phyloP scores from a whole-genome alignment of 2,113 vertebrate species.

The Toxotes chatareus region DNA sequence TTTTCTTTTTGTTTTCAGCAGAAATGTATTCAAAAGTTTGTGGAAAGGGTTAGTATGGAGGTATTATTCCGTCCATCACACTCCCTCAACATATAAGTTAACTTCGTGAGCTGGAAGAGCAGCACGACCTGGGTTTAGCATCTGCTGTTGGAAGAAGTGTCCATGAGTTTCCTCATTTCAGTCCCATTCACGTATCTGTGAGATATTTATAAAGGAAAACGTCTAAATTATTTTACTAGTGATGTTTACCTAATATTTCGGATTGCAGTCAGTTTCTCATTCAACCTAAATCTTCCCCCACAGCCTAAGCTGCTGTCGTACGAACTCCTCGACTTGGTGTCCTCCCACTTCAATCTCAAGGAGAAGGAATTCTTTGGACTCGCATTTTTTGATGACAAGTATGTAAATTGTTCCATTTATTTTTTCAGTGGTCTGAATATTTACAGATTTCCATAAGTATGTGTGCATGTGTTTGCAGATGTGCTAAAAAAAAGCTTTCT shows the following conservation, averaged over 20 bases:
- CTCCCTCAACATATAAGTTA: neutral
- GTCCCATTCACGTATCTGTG: neutral
- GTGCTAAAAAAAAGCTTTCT: slow-evolving; percentile 7
- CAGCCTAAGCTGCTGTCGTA: slow-evolving; percentile 98
- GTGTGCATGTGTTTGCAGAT: neutral
- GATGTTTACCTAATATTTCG: slow-evolving; percentile 2
- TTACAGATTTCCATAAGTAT: neutral
- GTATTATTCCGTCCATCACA: neutral
- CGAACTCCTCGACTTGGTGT: slow-evolving; percentile 97
- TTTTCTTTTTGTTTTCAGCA: too few species aligned
- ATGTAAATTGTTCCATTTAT: slow-evolving; percentile 75
- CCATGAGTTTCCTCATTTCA: neutral
- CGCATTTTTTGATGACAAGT: slow-evolving; percentile 97
- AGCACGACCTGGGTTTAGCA: neutral
- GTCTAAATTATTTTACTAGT: neutral
- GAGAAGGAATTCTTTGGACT: slow-evolving; percentile 99
- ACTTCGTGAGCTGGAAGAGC: neutral
- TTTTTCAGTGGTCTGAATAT: slow-evolving; percentile 1
- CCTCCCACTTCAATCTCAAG: slow-evolving; percentile 99
- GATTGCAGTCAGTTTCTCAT: neutral
- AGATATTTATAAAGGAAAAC: neutral
- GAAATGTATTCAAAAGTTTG: neutral
- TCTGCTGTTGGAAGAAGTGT: slow-evolving; percentile 7
- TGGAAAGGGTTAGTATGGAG: neutral
- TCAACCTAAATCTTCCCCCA: slow-evolving; percentile 54